Evolutionary conservation across 2,888 invertebrate genomes (phyloP), one percentile per base, ranked within the genome.

Genomic region (Nasonovia ribisnigri): DNA sequence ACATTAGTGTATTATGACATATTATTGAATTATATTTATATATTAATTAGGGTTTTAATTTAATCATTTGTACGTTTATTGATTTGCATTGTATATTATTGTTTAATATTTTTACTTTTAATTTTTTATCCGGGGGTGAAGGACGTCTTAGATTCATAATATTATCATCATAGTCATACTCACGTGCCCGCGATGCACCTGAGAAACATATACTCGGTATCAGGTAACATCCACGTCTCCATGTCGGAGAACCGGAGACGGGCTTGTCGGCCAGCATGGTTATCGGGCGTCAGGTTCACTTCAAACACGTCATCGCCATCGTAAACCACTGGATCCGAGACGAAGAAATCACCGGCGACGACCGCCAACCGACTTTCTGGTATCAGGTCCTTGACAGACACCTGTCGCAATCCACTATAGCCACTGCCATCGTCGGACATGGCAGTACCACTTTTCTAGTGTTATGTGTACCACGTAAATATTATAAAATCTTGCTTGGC

Each of bases 291-390:
- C 42, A 89, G 3, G 36, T 93, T 29, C 26, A 93, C 54, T 54
- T 93, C 92, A 26, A 46, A 93, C 46, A 84, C 89, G 57, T 93
- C 89, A 46, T 93, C 92, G 42, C 92, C 92, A 3, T 89, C 89
- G 46, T 57, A 89, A 3, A 93, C 88, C 13, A 84, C 46, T 8
- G 92, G 88, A 29, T 77, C 88, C 1, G 88, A 51, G 42, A 43
- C 84, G n/a, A 91, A 16, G 29, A 36, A 42, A 36, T 87, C 46
- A 26, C 88, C 89, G 0, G 51, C 51, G 6, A 89, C 3, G 11
- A 46, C 43, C 13, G 89, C 92, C 43, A 93, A 89, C 36, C n/a
- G 48, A 89, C 92, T 93, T 0, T n/a, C 46, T 26, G 92, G 89
- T 93, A 93, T 93, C 26, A 93, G n/a, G 46, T 77, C 54, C 84